Evolutionary conservation across 2,888 invertebrate genomes (phyloP).

Genomic region (Chamaedrilus cognettii): DNA sequence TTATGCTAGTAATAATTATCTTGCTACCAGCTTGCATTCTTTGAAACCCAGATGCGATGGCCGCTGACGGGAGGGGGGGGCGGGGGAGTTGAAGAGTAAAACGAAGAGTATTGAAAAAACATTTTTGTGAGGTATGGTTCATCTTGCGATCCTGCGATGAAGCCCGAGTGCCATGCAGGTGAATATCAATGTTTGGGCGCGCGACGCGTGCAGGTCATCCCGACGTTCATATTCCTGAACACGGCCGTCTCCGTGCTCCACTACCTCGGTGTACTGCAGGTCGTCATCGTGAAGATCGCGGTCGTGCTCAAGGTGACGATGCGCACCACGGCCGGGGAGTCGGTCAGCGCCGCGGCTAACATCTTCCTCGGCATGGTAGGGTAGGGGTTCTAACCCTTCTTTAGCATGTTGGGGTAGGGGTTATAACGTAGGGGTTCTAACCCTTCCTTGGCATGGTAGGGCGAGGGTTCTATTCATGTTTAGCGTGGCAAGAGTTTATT

Average conservation of each 20-base stretch:
- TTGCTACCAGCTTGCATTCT: too few relatives aligned
- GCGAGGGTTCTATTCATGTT: background rate
- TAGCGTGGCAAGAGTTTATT: too few relatives aligned
- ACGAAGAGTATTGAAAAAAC: too few relatives aligned
- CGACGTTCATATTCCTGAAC: background rate
- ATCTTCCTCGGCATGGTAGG: conserved; percentile 89
- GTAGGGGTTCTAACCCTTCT: background rate
- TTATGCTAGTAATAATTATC: too few relatives aligned
- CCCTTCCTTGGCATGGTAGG: background rate
- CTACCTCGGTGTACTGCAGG: background rate
- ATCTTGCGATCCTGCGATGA: too few relatives aligned
- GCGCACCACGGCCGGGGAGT: conserved; percentile 92
- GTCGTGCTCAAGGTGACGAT: conserved; percentile 69
- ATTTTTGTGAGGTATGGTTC: too few relatives aligned
- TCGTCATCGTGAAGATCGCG: conserved; percentile 64
- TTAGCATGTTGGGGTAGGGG: background rate
- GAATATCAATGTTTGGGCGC: too few relatives aligned
- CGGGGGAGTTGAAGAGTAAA: too few relatives aligned
- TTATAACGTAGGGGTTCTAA: too few relatives aligned
- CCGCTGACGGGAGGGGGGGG: too few relatives aligned
- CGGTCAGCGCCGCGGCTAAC: conserved; percentile 90
- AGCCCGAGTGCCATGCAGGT: too few relatives aligned
- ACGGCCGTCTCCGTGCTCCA: background rate
- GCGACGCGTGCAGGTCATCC: background rate
- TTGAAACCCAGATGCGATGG: too few relatives aligned